A percentile compares a stretch with the other conserved stretches of the same genome.
Conservation (phyloP, 2,113 vertebrate species). For the Seriola dumerili region DNA sequence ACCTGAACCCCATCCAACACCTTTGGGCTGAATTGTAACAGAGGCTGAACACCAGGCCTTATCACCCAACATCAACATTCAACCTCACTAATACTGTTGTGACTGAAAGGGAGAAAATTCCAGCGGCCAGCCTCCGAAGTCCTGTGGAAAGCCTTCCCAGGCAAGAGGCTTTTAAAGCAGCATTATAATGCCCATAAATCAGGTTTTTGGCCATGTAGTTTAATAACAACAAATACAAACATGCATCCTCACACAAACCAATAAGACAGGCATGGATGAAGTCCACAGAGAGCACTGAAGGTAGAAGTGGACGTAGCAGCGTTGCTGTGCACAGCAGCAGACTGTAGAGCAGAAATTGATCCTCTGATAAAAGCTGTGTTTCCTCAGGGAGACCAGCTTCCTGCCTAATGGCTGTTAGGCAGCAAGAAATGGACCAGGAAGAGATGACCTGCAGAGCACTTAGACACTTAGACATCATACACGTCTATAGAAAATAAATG, state of each 20-base stretch:
- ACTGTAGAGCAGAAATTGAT: slow-evolving; percentile 76
- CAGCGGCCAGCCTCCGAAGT: not conserved
- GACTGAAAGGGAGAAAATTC: not conserved
- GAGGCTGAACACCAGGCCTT: not conserved
- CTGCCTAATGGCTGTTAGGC: slow-evolving; percentile 80
- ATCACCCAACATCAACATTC: not conserved
- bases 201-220: slow-evolving; percentile 7
- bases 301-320: slow-evolving; percentile 32
- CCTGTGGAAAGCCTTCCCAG: not conserved
- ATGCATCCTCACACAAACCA: slow-evolving; percentile 19
- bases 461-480: slow-evolving; percentile 75
- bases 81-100: not conserved
- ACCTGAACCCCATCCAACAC: not conserved
- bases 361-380: slow-evolving; percentile 76
- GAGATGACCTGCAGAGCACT: slow-evolving; percentile 74
- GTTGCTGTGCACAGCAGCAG: slow-evolving; percentile 52
- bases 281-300: slow-evolving; percentile 27
- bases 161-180: not conserved
- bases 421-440: slow-evolving; percentile 72
- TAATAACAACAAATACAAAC: slow-evolving; percentile 1
- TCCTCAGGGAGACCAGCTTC: slow-evolving; percentile 76
- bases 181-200: not conserved
- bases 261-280: not conserved
- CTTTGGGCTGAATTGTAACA: not conserved
- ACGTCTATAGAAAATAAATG: slow-evolving; percentile 68